A percentile compares a stretch with the other conserved stretches of the same genome.
phyloP scores from a whole-genome alignment of 2,797 vertebrate genomes.

The Cossypha niveicapilla region DNA sequence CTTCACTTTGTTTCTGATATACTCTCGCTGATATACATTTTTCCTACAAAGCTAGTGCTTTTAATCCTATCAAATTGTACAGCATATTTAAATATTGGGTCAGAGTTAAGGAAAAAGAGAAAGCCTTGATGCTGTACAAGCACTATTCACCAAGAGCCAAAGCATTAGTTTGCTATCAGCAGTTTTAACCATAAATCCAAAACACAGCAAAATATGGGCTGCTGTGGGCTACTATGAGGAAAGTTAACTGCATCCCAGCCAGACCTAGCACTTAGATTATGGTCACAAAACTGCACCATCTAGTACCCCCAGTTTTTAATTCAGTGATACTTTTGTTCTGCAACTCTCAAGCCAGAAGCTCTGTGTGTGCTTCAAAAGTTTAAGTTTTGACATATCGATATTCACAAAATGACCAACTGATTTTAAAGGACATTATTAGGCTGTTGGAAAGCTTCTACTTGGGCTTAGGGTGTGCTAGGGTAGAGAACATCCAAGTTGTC shows the following conservation, averaged over 20 bases:
- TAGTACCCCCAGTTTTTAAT: not conserved
- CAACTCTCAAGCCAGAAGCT: not conserved
- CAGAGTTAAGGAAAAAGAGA: not conserved
- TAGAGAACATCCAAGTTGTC: not conserved
- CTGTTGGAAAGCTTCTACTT: not conserved
- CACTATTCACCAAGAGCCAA: not conserved
- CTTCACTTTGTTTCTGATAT: not conserved
- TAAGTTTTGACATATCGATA: not conserved
- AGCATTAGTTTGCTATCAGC: not conserved
- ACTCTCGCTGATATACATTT: not conserved
- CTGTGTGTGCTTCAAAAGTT: not conserved
- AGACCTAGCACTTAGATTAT: not conserved
- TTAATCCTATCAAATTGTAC: not conserved
- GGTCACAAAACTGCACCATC: not conserved
- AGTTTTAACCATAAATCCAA: not conserved
- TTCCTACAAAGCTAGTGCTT: not conserved
- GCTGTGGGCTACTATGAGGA: not conserved
- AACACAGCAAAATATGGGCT: not conserved
- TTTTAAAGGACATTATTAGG: not conserved
- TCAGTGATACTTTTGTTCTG: not conserved
- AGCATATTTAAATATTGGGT: not conserved
- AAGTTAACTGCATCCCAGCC: not conserved
- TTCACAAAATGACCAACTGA: not conserved
- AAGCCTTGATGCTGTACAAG: fast-evolving
- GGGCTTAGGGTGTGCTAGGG: not conserved